Percentiles rank a stretch among this genome's conserved stretches.
These are phyloP conservation scores for Carassius auratus DNA, from an alignment of 2,113 vertebrate species.

Conservation along the genomic window DNA sequence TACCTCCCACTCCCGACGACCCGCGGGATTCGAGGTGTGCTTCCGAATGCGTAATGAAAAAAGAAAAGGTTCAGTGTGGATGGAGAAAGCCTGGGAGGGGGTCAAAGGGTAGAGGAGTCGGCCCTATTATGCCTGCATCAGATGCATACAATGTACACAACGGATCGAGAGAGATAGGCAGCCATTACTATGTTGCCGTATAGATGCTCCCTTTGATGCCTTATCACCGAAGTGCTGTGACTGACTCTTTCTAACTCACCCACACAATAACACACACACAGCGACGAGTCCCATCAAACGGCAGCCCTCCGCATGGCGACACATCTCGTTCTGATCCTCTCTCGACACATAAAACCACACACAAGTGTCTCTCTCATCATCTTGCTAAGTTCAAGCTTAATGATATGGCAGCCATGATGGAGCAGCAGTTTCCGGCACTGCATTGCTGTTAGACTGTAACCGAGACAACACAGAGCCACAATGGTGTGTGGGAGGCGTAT, in stretches of 20 bases:
- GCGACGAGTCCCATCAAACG: conserved; percentile 21
- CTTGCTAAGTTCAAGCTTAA: conserved; percentile 48
- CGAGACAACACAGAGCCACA: conserved; percentile 31
- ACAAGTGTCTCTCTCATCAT: conserved; percentile 51
- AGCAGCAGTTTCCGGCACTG: conserved; percentile 46
- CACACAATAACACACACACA: not conserved
- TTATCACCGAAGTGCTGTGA: conserved; percentile 18
- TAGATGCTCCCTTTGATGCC: conserved; percentile 21
- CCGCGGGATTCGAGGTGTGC: conserved; percentile 78
- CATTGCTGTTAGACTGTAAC: conserved; percentile 33
- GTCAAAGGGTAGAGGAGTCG: conserved; percentile 18
- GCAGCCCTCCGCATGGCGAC: conserved; percentile 27
- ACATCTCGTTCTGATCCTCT: conserved; percentile 35
- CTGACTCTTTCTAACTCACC: conserved; percentile 23
- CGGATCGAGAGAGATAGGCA: conserved; percentile 2
- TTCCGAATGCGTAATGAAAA: conserved; percentile 83
- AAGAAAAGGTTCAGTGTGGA: conserved; percentile 36
- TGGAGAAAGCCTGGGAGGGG: conserved; percentile 47
- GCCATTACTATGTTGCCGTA: conserved; percentile 22
- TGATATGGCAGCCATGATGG: conserved; percentile 56
- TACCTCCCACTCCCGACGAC: conserved; percentile 70
- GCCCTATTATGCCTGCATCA: conserved; percentile 29
- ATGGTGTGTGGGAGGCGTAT: conserved; percentile 48
- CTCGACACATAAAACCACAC: conserved; percentile 42
- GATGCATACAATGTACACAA: conserved; percentile 6